Percentiles rank a stretch among this genome's conserved stretches.
Conservation (phyloP, 2,888 invertebrate genomes). For the Phytoseiulus persimilis region DNA sequence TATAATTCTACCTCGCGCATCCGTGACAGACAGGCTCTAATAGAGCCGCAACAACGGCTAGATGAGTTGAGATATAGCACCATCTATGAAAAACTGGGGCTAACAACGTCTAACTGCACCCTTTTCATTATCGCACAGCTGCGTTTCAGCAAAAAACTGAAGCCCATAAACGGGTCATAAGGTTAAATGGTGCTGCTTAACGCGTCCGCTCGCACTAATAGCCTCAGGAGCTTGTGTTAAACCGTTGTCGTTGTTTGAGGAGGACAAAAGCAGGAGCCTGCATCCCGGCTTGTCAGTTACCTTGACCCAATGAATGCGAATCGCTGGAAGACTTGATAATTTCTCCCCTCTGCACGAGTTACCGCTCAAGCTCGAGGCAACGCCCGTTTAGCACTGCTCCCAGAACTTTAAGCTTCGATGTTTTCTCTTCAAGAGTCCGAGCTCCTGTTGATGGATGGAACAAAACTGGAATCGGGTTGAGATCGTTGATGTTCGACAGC, state of each 20-base stretch:
- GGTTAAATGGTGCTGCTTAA: background rate
- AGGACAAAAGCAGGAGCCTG: background rate
- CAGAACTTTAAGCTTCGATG: too few relatives aligned
- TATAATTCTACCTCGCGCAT: too few relatives aligned
- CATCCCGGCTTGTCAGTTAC: background rate
- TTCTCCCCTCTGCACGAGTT: too few relatives aligned
- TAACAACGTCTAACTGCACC: background rate
- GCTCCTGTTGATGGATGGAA: too few relatives aligned
- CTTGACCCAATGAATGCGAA: background rate
- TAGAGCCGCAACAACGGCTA: background rate
- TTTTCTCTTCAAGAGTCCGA: too few relatives aligned
- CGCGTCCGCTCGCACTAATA: background rate
- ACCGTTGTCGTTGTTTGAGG: background rate
- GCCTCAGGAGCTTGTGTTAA: background rate
- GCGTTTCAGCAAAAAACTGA: background rate
- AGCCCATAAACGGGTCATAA: background rate
- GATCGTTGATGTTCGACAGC: too few relatives aligned
- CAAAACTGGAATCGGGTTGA: too few relatives aligned
- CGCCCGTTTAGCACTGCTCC: too few relatives aligned
- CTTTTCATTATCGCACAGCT: constrained; percentile 5
- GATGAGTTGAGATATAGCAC: background rate
- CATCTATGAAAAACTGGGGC: background rate
- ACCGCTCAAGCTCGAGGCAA: too few relatives aligned
- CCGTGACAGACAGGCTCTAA: background rate
- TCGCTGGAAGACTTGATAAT: background rate